Evolutionary conservation across 2,888 invertebrate species (phyloP), one percentile per base, ranked within the genome.

Genomic region (Latrodectus elegans): DNA sequence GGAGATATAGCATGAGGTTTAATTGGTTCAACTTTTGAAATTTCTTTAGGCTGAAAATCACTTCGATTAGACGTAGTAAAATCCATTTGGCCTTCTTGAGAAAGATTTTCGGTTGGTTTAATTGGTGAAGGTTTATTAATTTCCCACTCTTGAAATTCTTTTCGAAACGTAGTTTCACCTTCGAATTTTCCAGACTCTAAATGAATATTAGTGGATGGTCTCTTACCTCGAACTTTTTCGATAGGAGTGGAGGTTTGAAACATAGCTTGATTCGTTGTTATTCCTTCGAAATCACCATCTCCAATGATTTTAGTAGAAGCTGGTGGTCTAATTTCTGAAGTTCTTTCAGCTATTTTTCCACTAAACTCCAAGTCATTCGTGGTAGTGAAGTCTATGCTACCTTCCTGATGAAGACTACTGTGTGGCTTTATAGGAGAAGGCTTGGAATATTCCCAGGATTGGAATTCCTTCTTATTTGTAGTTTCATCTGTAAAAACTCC

Each of bases 1-100:
- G 70, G 74, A 0, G 76, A 52, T 11, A 81, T 55, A 9, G 84
- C 26, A 8, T 71, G 60, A 8, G 88, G 88, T 15, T 72, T 73
- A 9, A 88, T 80, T 55, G 67, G 76, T 26, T 78, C 53, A 1
- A 65, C 74, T 15, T 64, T 53, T n/a, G 73, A 71, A 51, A 51
- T 77, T 8, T 67, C 22, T 72, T 84, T 84, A 22, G 49, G 55
- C 68, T 70, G 68, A 72, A 60, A 84, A 3, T 88, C 76, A 4
- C 67, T 55, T 26, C 84, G 65, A 75, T 82, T 85, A 22, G 85
- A 85, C 11, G 90, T 90, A n/a, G 83, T 83, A 65, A 90, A 82
- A 64, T 90, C 89, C 85, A 90, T 83, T 26, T 74, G 65, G 1
- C 90, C 90, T 76, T 90, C 89, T 17, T 88, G 83, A 14, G 55